Evolutionary conservation across 1,140 invertebrate genomes (phyloP).

Genomic region (Brachionus asplanchnoidis): DNA sequence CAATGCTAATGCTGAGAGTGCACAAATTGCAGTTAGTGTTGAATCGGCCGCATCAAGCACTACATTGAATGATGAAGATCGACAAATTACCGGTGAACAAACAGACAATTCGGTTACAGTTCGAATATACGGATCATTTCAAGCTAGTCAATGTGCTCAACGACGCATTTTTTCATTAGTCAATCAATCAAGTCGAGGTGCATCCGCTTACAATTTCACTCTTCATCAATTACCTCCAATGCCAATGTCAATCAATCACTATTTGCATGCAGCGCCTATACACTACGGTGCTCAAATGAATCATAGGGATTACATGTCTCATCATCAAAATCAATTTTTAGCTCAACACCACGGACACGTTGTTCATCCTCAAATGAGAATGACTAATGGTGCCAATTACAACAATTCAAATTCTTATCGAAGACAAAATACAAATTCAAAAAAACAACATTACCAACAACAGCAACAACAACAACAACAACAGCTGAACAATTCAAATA

Average conservation of each 20-base stretch:
- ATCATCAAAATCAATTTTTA: background rate
- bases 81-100: background rate
- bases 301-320: background rate
- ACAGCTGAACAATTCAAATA: conserved; percentile 12
- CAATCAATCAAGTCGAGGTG: background rate
- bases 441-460: background rate
- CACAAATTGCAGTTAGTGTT: background rate
- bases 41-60: background rate
- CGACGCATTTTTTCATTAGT: conserved; percentile 26
- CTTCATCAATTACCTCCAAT: conserved; percentile 24
- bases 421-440: background rate
- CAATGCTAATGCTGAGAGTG: background rate
- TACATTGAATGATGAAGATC: background rate
- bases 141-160: conserved; percentile 42
- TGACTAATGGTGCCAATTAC: background rate
- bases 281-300: background rate
- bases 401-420: background rate
- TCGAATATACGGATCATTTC: conserved; percentile 38
- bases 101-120: conserved; percentile 14
- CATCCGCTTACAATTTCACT: background rate
- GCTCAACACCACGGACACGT: background rate
- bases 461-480: background rate
- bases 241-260: conserved; percentile 12
- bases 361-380: background rate
- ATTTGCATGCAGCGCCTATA: background rate